phyloP scores from a whole-genome alignment of 2,113 vertebrate genomes.

The Setophaga kirtlandii region DNA sequence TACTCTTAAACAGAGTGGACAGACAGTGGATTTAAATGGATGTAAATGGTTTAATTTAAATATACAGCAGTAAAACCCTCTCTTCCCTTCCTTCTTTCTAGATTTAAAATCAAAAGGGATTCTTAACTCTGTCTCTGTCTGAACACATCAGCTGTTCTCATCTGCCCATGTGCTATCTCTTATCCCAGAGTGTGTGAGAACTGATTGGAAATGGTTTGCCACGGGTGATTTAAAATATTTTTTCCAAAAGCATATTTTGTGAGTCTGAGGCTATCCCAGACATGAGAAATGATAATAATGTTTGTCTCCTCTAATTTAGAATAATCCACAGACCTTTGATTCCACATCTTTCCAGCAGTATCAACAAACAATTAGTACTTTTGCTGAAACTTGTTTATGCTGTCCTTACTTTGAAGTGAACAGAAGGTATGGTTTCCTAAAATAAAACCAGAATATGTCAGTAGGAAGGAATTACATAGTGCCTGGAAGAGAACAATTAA shows the following conservation, averaged over 20 bases:
- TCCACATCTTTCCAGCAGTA: background rate
- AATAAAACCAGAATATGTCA: background rate
- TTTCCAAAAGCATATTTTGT: background rate
- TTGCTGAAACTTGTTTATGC: background rate
- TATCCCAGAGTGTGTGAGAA: background rate
- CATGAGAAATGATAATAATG: background rate
- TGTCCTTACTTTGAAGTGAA: background rate
- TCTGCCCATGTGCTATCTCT: background rate
- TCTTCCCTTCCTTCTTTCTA: background rate
- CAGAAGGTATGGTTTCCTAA: background rate
- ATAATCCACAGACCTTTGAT: background rate
- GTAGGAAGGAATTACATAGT: background rate
- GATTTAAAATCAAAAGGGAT: background rate
- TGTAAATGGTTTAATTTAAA: background rate
- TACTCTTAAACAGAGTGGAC: background rate
- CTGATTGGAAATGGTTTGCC: background rate
- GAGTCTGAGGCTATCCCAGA: background rate
- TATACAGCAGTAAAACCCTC: background rate
- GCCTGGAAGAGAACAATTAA: conserved; percentile 37
- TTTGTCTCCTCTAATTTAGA: background rate
- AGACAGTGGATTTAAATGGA: background rate
- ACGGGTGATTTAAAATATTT: background rate
- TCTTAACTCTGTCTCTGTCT: background rate
- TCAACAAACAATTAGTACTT: background rate
- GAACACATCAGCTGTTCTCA: background rate